Base-by-base conservation (phyloP, 2,888 invertebrate species). In the Acleris emargana region DNA sequence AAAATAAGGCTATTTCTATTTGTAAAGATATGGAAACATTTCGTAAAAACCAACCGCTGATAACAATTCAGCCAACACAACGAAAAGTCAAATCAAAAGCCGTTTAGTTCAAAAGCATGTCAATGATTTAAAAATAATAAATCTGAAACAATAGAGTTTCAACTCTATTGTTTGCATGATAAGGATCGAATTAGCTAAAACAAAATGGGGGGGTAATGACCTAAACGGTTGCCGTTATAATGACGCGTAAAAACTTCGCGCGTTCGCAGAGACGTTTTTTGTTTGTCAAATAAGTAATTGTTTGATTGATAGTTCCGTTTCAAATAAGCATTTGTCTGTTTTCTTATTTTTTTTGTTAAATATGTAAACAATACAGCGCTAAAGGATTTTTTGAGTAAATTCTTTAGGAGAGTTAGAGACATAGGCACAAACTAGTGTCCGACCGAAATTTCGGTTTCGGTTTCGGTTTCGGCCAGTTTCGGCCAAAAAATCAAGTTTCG, bases 201-300 rank as follows among this genome's bases (percentile, higher is more conserved):
- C 64, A 64, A 64, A 17, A 58, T 47, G 7, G 50, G 28, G 28
- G 64, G 64, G 55, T 51, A 43, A 18, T 66, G 50, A 66, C 55
- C 64, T 66, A 54, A 64, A 51, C 64, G 55, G 55, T 3, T 13
- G 18, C 64, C 64, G 64, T 66, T 66, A 66, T 55, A 32, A 32
- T 60, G 47, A 59, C 64, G 64, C 60, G 58, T 58, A 64, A 64
- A 66, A 66, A 66, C 50, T 60, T 66, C 60, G 64, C 60, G 64
- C 55, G 49, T 64, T 32, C 38, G 62, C 62, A 53, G 58, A 64
- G 54, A 50, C 59, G 58, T 64, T 64, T 64, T 64, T 64, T 59
- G 58, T 58, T 54, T 42, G 51, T 52, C 53, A 64, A 59, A 64
- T 49, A 11, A 17, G 64, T 64, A 58, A 58, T 58, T 64, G 59